These are phyloP conservation scores for Anodontia alba DNA, from an alignment of 2,888 invertebrate genomes.

Conservation along the genomic window DNA sequence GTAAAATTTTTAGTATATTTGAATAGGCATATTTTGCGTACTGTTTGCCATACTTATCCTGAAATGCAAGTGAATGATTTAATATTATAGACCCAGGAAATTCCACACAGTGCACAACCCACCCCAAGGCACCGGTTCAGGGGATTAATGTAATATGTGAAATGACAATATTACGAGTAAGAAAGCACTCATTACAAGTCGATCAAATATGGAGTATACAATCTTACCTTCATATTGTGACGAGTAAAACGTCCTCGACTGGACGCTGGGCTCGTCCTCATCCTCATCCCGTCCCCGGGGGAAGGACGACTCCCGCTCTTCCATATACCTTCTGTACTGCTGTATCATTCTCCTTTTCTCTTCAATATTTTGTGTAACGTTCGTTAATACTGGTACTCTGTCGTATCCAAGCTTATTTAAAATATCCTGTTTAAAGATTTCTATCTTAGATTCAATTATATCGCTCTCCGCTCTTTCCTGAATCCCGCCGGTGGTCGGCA, in stretches of 20 bases:
- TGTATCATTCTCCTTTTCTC: slow-evolving; percentile 62
- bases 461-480: not conserved
- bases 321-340: slow-evolving; percentile 58
- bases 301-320: slow-evolving; percentile 32
- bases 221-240: slow-evolving; percentile 53
- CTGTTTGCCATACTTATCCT: too few relatives aligned
- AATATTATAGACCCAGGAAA: too few relatives aligned
- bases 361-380: slow-evolving; percentile 58
- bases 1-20: too few relatives aligned
- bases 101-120: too few relatives aligned
- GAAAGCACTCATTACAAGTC: too few relatives aligned
- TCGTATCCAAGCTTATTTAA: slow-evolving; percentile 57
- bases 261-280: slow-evolving; percentile 25
- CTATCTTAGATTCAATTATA: slow-evolving; percentile 45
- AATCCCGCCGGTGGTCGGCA: not conserved
- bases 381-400: slow-evolving; percentile 45
- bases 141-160: too few relatives aligned
- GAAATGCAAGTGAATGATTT: too few relatives aligned
- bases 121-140: too few relatives aligned
- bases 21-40: too few relatives aligned
- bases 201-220: too few relatives aligned
- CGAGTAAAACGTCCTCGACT: slow-evolving; percentile 52
- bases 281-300: slow-evolving; percentile 17
- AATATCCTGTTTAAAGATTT: slow-evolving; percentile 63
- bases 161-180: too few relatives aligned